Evolutionary conservation across 2,113 vertebrate genomes (phyloP).

Genomic region (Scomber japonicus): DNA sequence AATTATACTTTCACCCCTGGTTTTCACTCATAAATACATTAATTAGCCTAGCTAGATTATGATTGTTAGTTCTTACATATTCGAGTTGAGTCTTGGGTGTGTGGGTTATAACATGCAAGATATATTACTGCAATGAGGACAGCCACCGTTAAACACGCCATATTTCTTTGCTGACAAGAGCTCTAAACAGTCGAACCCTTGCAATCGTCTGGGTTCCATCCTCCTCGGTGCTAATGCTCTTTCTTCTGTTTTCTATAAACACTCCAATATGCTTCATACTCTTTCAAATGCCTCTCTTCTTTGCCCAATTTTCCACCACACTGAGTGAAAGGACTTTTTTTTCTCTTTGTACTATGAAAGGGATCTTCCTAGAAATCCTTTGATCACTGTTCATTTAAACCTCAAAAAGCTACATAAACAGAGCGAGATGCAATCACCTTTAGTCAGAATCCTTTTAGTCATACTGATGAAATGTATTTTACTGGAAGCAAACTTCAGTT

Average conservation of each 20-base stretch:
- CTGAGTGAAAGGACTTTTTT: slow-evolving; percentile 9
- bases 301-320: not conserved
- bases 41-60: not conserved
- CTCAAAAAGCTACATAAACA: not conserved
- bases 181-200: slow-evolving; percentile 35
- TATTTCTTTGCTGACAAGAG: slow-evolving; percentile 41
- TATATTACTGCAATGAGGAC: not conserved
- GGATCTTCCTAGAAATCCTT: not conserved
- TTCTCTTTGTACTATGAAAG: not conserved
- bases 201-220: slow-evolving; percentile 22
- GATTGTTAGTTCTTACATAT: not conserved
- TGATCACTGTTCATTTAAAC: not conserved
- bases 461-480: not conserved
- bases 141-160: slow-evolving; percentile 1
- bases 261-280: not conserved
- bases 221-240: slow-evolving; percentile 25
- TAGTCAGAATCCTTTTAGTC: not conserved
- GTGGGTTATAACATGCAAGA: not conserved
- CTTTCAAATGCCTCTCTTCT: not conserved
- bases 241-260: slow-evolving; percentile 29
- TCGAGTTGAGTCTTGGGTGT: not conserved
- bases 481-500: not conserved
- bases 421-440: not conserved
- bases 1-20: no score
- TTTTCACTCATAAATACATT: not conserved